Percentiles rank a stretch among this genome's conserved stretches.
Evolutionary conservation across 2,797 vertebrate species (phyloP).

Genomic region (Sphenopsis melanotis): DNA sequence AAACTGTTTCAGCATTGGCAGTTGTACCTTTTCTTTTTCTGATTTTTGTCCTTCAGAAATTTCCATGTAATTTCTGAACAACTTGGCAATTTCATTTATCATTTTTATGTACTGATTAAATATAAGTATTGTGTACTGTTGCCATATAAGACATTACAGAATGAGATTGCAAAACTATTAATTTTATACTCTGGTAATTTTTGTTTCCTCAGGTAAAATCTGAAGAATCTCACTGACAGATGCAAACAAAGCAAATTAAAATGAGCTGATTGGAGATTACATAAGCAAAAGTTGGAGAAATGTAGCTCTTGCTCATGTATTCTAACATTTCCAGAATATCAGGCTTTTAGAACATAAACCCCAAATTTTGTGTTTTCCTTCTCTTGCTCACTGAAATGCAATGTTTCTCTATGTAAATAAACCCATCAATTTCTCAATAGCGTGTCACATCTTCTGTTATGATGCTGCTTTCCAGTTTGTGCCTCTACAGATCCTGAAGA

Average conservation of each 20-base stretch:
- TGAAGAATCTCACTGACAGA: not conserved
- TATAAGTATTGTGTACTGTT: not conserved
- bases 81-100: not conserved
- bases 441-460: accelerated
- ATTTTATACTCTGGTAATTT: not conserved
- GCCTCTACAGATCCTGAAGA: not conserved
- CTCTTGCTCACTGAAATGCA: not conserved
- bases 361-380: not conserved
- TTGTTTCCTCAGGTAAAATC: not conserved
- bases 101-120: not conserved
- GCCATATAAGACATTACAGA: not conserved
- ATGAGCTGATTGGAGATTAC: not conserved
- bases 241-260: not conserved
- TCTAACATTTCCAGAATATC: not conserved
- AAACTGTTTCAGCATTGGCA: not conserved
- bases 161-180: not conserved
- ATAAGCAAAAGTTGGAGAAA: not conserved
- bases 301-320: not conserved
- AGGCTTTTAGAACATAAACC: not conserved
- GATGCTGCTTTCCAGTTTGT: not conserved
- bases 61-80: not conserved
- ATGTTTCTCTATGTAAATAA: not conserved
- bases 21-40: not conserved
- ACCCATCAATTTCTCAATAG: not conserved
- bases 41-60: not conserved